Percentiles rank a stretch among this genome's conserved stretches.
Evolutionary conservation across 2,113 vertebrate genomes (phyloP).

Genomic region (Tachycineta bicolor): DNA sequence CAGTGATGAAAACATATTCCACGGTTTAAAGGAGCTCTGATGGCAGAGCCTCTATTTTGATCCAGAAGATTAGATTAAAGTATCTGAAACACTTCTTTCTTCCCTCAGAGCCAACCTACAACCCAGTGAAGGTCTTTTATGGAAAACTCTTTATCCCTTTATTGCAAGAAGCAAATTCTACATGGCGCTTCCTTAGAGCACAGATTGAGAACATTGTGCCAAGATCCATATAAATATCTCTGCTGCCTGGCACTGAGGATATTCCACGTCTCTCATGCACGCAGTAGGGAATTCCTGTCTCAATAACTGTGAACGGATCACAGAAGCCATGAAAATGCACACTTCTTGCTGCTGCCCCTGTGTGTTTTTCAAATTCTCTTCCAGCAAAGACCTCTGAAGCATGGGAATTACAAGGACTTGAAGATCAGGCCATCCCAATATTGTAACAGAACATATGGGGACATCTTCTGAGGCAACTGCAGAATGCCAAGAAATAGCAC

Average conservation of each 20-base stretch:
- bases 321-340: not conserved
- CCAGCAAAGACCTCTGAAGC: not conserved
- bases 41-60: not conserved
- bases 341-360: not conserved
- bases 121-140: not conserved
- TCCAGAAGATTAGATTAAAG: not conserved
- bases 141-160: not conserved
- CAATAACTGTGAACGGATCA: slow-evolving; percentile 41
- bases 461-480: not conserved
- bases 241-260: slow-evolving; percentile 24
- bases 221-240: slow-evolving; percentile 47
- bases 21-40: not conserved
- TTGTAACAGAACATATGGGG: not conserved
- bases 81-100: slow-evolving; percentile 4
- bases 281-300: slow-evolving; percentile 47
- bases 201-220: not conserved
- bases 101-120: slow-evolving; percentile 7
- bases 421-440: not conserved
- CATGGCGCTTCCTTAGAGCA: slow-evolving; percentile 1
- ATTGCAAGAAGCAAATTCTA: slow-evolving; percentile 17
- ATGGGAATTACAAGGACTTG: not conserved
- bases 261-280: not conserved
- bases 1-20: slow-evolving; percentile 1
- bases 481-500: not conserved
- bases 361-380: slow-evolving; percentile 2